Evolutionary conservation across 2,888 invertebrate species (phyloP).

Genomic region (Dichetophora obliterata): DNA sequence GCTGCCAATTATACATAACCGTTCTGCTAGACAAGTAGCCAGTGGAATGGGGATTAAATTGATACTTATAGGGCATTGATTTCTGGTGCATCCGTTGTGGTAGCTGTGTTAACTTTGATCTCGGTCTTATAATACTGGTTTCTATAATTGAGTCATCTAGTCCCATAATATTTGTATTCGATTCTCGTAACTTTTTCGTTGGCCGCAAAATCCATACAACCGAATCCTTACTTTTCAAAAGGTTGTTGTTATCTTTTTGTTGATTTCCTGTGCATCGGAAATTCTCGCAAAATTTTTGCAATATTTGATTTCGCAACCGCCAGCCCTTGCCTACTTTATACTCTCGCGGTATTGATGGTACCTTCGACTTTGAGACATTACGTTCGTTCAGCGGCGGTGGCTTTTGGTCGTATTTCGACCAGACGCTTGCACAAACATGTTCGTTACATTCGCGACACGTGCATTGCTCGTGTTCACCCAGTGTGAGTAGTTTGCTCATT

Average conservation of each 20-base stretch:
- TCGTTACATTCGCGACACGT: slow-evolving; percentile 23
- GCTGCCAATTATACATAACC: neutral
- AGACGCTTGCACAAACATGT: slow-evolving; percentile 2
- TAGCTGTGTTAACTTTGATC: neutral
- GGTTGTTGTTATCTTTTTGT: neutral
- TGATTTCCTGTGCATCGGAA: slow-evolving; percentile 17
- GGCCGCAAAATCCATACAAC: slow-evolving; percentile 44
- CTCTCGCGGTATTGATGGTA: neutral
- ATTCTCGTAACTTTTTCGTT: neutral
- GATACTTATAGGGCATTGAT: neutral
- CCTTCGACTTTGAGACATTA: neutral
- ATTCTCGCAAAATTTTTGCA: slow-evolving; percentile 38
- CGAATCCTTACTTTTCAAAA: slow-evolving; percentile 13
- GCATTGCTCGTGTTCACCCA: slow-evolving; percentile 41
- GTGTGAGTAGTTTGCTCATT: slow-evolving; percentile 42
- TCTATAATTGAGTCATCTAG: too few relatives aligned
- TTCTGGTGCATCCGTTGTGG: neutral
- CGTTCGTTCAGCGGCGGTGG: neutral
- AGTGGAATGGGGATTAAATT: neutral
- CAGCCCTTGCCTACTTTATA: neutral
- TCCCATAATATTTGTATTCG: slow-evolving; percentile 30
- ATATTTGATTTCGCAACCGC: slow-evolving; percentile 16
- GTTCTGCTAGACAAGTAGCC: neutral
- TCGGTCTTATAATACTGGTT: neutral
- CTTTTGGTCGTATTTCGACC: neutral